Conservation (phyloP, 2,797 vertebrate species). For the Danio tinwini region DNA sequence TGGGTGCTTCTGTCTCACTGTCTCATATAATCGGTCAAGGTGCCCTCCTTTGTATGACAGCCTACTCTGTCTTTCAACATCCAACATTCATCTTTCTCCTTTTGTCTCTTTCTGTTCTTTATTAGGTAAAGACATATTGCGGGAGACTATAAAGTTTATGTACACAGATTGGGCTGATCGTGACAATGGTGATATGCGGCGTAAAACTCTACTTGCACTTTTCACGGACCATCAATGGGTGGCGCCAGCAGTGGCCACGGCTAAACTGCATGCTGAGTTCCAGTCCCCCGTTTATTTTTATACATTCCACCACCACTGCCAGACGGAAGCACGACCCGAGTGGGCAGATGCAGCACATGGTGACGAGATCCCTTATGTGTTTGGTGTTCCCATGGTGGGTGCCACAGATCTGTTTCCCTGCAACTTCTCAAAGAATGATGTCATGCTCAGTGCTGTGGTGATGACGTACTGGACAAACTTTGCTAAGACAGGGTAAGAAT, state of each 20-base stretch:
- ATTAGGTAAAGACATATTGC: slow-evolving; percentile 89
- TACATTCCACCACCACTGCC: slow-evolving; percentile 98
- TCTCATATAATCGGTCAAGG: slow-evolving; percentile 19
- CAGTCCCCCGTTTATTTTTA: slow-evolving; percentile 96
- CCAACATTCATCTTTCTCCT: slow-evolving; percentile 17
- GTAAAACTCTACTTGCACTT: slow-evolving; percentile 92
- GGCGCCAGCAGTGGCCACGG: slow-evolving; percentile 93
- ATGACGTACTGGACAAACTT: slow-evolving; percentile 99
- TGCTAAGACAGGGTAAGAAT: slow-evolving; percentile 89
- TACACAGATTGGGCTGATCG: slow-evolving; percentile 98
- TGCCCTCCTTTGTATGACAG: slow-evolving; percentile 18
- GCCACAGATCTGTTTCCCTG: slow-evolving; percentile 96
- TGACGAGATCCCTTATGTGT: slow-evolving; percentile 95
- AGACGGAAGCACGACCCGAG: slow-evolving; percentile 91
- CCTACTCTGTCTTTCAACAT: slow-evolving; percentile 8
- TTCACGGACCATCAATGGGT: slow-evolving; percentile 99
- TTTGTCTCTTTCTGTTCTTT: slow-evolving; percentile 47
- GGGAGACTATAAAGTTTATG: slow-evolving; percentile 99
- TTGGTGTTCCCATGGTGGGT: slow-evolving; percentile 95
- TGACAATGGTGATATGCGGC: slow-evolving; percentile 93
- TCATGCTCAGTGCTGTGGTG: slow-evolving; percentile 95
- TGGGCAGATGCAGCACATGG: slow-evolving; percentile 96
- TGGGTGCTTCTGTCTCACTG: slow-evolving; percentile 13
- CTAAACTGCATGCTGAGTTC: slow-evolving; percentile 94
- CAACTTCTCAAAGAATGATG: slow-evolving; percentile 98